Base-by-base conservation (phyloP, 2,113 vertebrate species). In the Neoarius graeffei region DNA sequence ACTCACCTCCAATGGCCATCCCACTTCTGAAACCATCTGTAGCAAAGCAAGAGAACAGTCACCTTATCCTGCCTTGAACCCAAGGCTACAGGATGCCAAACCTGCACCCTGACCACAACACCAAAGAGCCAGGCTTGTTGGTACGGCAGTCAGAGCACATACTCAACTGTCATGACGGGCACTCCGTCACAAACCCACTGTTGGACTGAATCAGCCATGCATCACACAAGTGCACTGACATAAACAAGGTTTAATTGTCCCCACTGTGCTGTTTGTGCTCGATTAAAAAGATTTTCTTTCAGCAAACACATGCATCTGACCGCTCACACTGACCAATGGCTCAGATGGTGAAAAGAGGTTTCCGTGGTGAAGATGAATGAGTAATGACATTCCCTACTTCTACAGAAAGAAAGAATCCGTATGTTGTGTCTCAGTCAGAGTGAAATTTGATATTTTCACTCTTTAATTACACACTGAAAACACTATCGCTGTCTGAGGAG, bases 311-410 rank as follows among this genome's bases (percentile, higher is more conserved):
- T 13, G 17, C 25, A 67, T 14, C 25, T 1, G n/a, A 67, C n/a
- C 14, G 35, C 27, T 17, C 67, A 30, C 27, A 35, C 27, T 66
- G 62, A 66, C 0, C 4, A 67, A 27, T 7, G 3, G 69, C 6
- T 73, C 14, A 19, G 30, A 14, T 7, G 27, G 27, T 67, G 67
- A 19, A 42, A 19, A 35, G 2, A 35, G 69, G 30, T 73, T 73
- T 73, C 69, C 30, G 35, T 73, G 69, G 69, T 73, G 69, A 42
- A 42, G 35, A 73, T 42, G 69, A 74, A 74, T 42, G 71, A 74
- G 35, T 42, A 74, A 48, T 74, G 35, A 74, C 35, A 4, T 69
- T 69, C 67, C 67, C 5, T 67, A 67, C n/a, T 27, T 67, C 66
- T 27, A 11, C 11, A 15, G 11, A 17, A 73, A 27, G 66, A 69